A percentile compares a stretch with the other conserved stretches of the same genome.
These are phyloP conservation scores for Amblyraja radiata DNA, from an alignment of 2,797 vertebrate genomes.

Conservation along the genomic window DNA sequence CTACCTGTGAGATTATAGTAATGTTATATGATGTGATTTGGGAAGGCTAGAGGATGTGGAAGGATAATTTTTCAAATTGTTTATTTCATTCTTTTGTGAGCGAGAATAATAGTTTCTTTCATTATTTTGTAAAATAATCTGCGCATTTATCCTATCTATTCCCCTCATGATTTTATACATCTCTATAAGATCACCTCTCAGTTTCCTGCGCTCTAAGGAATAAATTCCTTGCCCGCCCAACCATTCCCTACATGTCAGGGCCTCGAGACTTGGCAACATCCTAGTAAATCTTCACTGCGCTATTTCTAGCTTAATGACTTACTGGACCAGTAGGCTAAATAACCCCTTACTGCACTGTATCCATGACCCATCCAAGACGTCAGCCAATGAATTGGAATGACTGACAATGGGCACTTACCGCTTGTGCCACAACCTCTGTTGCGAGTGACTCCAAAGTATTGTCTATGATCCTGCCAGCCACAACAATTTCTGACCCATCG, in stretches of 20 bases:
- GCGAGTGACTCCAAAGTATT: conserved; percentile 53
- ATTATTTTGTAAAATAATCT: too few species aligned
- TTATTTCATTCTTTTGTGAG: neutral
- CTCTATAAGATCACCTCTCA: too few species aligned
- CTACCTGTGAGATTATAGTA: neutral
- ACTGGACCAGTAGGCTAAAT: neutral
- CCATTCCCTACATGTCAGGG: too few species aligned
- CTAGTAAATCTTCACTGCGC: too few species aligned
- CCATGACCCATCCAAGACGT: neutral
- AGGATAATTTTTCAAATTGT: neutral
- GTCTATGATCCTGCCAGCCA: conserved; percentile 60
- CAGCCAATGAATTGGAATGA: neutral
- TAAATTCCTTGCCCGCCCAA: too few species aligned
- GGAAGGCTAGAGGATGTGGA: neutral
- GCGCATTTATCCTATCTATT: too few species aligned
- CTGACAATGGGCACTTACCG: conserved; percentile 49
- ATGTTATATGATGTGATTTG: neutral
- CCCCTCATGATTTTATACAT: too few species aligned
- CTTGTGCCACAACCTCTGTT: conserved; percentile 56
- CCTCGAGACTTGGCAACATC: too few species aligned
- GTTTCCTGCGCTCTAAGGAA: too few species aligned
- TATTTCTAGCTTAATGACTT: too few species aligned
- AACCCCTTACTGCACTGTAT: neutral
- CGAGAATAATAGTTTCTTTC: too few species aligned
- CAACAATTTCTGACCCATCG: conserved; percentile 70